Base-by-base conservation (phyloP, 2,888 invertebrate genomes). In the Sesia bembeciformis region DNA sequence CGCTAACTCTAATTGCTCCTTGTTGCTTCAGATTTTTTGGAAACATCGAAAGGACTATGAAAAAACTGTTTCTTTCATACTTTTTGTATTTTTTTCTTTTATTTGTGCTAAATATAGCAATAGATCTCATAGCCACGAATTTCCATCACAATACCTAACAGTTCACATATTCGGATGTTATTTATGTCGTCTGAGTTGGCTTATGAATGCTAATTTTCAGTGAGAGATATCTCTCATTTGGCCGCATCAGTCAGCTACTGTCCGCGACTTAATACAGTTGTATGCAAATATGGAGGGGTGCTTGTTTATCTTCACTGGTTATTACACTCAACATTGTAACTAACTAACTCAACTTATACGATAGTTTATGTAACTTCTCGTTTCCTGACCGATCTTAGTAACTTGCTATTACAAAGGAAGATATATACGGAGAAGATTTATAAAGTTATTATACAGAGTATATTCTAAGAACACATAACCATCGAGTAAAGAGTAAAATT, bases 191-290 rank as follows among this genome's bases (percentile, higher is more conserved):
- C 73, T 66, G 77, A 71, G 81, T 65, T 72, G 70, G 78, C 78
- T 83, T 81, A 82, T 87, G 85, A 87, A 88, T 88, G 78, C 75
- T 82, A 85, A 87, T 84, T 50, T 81, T 75, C 59, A 60, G 76
- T 77, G 77, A 80, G 74, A 76, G 76, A 85, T 82, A 81, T 81
- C 72, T 80, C 78, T 76, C 78, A 84, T 82, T 81, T 78, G 71
- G 66, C 66, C 63, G 66, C 74, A 77, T 81, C 78, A 78, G 70
- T 80, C 81, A 76, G 66, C 67, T 63, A 65, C 73, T 74, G 76
- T 72, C 73, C 68, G 59, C 62, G 59, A 62, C 52, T 62, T 71
- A 70, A 78, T 77, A 72, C 70, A 74, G 66, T 70, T 66, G 64
- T 68, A 67, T 67, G 66, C 60, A 67, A 66, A 66, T 63, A 52